Percentiles rank a stretch among this genome's conserved stretches.
phyloP scores from a whole-genome alignment of 2,888 invertebrate genomes.

The Stegana nigrithorax region DNA sequence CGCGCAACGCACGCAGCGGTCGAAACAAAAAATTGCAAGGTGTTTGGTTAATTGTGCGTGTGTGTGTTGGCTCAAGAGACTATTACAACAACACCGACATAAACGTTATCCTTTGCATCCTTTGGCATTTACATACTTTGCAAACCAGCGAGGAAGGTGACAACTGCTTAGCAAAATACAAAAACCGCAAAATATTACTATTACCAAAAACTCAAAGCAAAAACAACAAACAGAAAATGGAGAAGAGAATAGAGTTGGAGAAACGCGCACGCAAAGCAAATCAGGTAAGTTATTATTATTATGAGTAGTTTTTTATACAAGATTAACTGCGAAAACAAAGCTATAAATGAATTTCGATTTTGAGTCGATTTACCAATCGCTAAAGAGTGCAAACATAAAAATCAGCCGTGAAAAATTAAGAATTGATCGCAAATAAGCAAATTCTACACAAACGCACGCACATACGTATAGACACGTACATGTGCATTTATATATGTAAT shows the following conservation, averaged over 20 bases:
- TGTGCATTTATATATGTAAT: constrained; percentile 25
- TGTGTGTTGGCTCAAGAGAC: constrained; percentile 19
- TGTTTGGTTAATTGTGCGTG: constrained; percentile 41
- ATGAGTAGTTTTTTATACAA: background rate
- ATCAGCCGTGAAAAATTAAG: constrained; percentile 35
- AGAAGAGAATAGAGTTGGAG: constrained; percentile 95
- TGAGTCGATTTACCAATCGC: too few relatives aligned
- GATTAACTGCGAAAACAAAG: background rate
- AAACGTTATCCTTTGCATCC: constrained; percentile 25
- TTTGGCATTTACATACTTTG: constrained; percentile 3
- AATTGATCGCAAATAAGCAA: constrained; percentile 59
- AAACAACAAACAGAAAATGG: constrained; percentile 74
- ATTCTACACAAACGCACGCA: too few relatives aligned
- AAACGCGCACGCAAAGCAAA: constrained; percentile 89
- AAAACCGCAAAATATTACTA: background rate
- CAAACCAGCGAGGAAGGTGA: background rate
- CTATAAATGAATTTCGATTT: constrained; percentile 52
- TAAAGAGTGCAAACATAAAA: constrained; percentile 26
- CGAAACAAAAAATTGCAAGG: constrained; percentile 53
- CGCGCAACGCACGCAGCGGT: constrained; percentile 42
- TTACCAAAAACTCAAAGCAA: background rate
- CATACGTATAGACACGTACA: constrained; percentile 30
- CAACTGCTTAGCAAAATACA: background rate
- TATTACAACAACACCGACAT: constrained; percentile 37
- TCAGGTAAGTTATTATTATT: constrained; percentile 76